phyloP scores from a whole-genome alignment of 2,888 invertebrate genomes.

The Sarcophaga caerulescens region DNA sequence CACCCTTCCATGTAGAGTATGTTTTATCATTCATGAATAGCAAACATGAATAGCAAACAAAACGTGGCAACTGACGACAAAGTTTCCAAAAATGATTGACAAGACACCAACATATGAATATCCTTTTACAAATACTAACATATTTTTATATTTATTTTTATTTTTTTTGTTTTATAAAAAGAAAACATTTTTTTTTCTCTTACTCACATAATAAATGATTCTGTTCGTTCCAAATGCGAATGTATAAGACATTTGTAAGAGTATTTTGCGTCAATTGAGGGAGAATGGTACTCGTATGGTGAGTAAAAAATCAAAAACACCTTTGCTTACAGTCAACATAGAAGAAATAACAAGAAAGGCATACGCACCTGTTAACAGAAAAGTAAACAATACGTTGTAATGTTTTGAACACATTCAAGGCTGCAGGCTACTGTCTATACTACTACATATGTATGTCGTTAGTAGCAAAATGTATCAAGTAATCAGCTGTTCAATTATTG shows the following conservation, averaged over 20 bases:
- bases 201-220: constrained; percentile 11
- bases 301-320: too few relatives aligned
- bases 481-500: too few relatives aligned
- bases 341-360: background rate
- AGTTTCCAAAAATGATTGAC: constrained; percentile 51
- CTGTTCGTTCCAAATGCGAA: too few relatives aligned
- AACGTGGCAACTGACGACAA: background rate
- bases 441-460: too few relatives aligned
- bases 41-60: constrained; percentile 3
- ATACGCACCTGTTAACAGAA: constrained; percentile 34
- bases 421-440: too few relatives aligned
- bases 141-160: background rate
- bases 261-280: background rate
- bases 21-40: background rate
- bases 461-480: too few relatives aligned
- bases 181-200: too few relatives aligned
- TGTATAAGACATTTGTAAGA: background rate
- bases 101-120: constrained; percentile 28
- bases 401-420: too few relatives aligned
- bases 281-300: too few relatives aligned
- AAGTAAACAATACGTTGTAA: background rate
- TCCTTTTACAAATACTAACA: background rate
- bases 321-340: constrained; percentile 15
- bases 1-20: background rate
- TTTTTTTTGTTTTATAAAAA: too few relatives aligned